A percentile compares a stretch with the other conserved stretches of the same genome.
These are phyloP conservation scores for Euplagia quadripunctaria DNA, from an alignment of 2,888 invertebrate genomes.

Conservation along the genomic window DNA sequence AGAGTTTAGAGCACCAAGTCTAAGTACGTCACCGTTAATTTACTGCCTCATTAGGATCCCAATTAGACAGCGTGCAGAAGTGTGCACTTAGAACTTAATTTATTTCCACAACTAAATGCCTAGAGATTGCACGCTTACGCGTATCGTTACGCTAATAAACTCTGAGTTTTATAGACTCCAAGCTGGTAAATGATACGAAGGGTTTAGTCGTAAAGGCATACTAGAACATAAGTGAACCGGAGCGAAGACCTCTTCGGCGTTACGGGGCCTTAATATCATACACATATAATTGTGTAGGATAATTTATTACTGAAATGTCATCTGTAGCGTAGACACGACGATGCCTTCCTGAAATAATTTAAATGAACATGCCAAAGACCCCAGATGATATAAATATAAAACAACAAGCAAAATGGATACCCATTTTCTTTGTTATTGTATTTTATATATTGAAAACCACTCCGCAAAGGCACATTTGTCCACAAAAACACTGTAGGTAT, in stretches of 20 bases:
- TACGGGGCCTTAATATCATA: not conserved
- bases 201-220: conserved; percentile 1
- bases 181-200: not conserved
- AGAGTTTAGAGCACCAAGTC: conserved; percentile 3
- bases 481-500: too few relatives aligned
- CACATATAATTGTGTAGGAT: not conserved
- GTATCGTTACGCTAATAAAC: conserved; percentile 15
- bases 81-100: conserved; percentile 48
- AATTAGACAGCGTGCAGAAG: conserved; percentile 52
- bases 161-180: conserved; percentile 18
- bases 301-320: not conserved
- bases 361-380: too few relatives aligned
- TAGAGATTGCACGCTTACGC: conserved; percentile 21
- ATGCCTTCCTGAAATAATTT: too few relatives aligned
- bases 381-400: too few relatives aligned
- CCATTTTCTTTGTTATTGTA: too few relatives aligned
- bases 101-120: conserved; percentile 21
- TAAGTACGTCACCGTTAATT: conserved; percentile 28
- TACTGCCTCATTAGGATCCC: conserved; percentile 48
- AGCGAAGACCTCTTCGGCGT: not conserved
- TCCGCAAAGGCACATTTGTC: too few relatives aligned
- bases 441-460: too few relatives aligned
- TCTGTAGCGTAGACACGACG: too few relatives aligned
- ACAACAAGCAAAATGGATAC: too few relatives aligned
- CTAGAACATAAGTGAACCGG: not conserved